Conservation (phyloP, 2,113 vertebrate genomes). For the Cynopterus brachyotis region DNA sequence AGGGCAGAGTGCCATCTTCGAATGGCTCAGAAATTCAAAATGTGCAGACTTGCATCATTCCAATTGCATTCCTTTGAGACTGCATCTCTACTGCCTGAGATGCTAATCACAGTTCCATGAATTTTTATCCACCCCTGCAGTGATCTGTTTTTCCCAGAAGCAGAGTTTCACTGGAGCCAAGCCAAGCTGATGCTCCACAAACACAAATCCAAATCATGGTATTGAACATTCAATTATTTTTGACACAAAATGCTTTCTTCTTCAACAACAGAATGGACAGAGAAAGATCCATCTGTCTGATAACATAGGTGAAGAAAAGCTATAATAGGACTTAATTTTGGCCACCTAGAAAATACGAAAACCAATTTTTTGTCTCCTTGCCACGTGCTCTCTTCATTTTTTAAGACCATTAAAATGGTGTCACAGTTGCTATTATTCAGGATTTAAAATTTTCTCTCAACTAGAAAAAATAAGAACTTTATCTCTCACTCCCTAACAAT, state of each 20-base stretch:
- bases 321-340: not conserved
- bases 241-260: not conserved
- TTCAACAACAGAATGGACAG: not conserved
- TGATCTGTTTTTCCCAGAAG: not conserved
- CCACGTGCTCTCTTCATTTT: not conserved
- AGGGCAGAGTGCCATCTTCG: not conserved
- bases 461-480: not conserved
- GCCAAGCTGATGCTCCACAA: not conserved
- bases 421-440: not conserved
- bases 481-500: not conserved
- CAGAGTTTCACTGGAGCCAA: not conserved
- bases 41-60: not conserved
- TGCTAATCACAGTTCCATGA: not conserved
- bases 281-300: rapidly evolving
- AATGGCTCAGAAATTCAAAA: no score
- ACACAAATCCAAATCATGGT: not conserved
- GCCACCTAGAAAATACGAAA: not conserved
- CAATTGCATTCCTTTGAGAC: not conserved
- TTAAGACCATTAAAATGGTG: not conserved
- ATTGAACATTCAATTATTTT: not conserved
- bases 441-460: not conserved
- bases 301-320: not conserved
- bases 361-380: not conserved
- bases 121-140: not conserved
- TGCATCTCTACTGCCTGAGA: not conserved